Percentiles rank a stretch among this genome's conserved stretches.
Evolutionary conservation across 2,888 invertebrate species (phyloP).

Genomic region (Onthophagus sagittarius): DNA sequence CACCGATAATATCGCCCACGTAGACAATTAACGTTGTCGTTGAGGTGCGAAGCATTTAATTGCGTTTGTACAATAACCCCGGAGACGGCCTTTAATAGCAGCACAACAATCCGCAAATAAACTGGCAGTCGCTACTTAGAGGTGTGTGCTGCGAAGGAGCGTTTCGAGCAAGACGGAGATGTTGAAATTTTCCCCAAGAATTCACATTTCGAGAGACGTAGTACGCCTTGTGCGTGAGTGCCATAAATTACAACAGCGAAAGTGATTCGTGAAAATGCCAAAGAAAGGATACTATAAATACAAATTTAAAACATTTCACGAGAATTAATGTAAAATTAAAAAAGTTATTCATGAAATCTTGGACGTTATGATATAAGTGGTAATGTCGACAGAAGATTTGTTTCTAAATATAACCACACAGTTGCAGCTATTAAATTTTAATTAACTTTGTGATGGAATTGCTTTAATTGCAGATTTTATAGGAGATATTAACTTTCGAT

Average conservation of each 20-base stretch:
- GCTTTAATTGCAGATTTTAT: too few species aligned
- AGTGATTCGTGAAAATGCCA: background rate
- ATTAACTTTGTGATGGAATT: too few species aligned
- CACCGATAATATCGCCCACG: slow-evolving; percentile 1
- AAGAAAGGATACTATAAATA: background rate
- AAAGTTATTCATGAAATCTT: too few species aligned
- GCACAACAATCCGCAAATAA: slow-evolving; percentile 11
- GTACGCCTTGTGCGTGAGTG: background rate
- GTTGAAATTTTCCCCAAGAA: slow-evolving; percentile 10
- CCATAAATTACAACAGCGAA: background rate
- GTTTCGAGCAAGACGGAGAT: background rate
- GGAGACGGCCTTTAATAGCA: slow-evolving; percentile 1
- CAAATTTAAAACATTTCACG: too few species aligned
- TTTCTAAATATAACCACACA: too few species aligned
- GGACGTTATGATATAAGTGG: too few species aligned
- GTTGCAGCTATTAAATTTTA: too few species aligned
- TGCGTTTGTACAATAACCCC: slow-evolving; percentile 11
- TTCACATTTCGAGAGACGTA: background rate
- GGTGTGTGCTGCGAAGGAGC: background rate
- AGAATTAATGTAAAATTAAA: too few species aligned
- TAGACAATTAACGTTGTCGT: slow-evolving; percentile 9
- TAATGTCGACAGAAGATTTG: too few species aligned
- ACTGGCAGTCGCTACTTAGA: background rate
- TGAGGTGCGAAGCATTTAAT: slow-evolving; percentile 1
- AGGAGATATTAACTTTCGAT: too few species aligned